These are phyloP conservation scores for Nephila pilipes DNA, from an alignment of 1,140 invertebrate species.

Conservation along the genomic window DNA sequence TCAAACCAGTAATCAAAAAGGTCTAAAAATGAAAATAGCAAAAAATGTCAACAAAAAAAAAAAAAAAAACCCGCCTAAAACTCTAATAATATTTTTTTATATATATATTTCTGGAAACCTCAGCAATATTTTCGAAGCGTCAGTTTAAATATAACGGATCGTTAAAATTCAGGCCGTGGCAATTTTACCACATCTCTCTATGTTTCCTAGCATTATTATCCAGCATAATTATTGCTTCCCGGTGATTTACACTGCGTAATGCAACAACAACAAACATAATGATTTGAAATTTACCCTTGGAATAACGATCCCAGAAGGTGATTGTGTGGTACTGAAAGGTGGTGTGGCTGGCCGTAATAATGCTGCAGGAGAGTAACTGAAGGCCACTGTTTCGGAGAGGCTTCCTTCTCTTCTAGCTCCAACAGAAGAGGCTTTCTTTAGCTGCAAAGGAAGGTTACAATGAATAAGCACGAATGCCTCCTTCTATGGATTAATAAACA, in stretches of 20 bases:
- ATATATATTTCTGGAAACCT: too few relatives aligned
- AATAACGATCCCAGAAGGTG: neutral
- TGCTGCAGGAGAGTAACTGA: constrained; percentile 68
- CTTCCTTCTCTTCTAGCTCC: constrained; percentile 66
- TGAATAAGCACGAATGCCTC: neutral
- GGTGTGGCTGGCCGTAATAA: constrained; percentile 68
- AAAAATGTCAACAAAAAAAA: too few relatives aligned
- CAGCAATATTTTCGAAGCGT: too few relatives aligned
- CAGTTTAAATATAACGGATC: too few relatives aligned
- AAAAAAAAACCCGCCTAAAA: too few relatives aligned
- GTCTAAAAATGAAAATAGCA: too few relatives aligned
- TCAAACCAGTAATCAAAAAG: too few relatives aligned
- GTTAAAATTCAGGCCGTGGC: too few relatives aligned
- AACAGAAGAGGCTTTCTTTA: constrained; percentile 56
- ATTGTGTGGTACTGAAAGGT: constrained; percentile 39
- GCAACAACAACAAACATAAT: neutral
- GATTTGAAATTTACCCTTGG: constrained; percentile 42
- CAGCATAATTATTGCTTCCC: neutral
- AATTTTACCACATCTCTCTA: neutral
- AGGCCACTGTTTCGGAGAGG: constrained; percentile 69
- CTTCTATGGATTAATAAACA: neutral
- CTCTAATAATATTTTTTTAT: too few relatives aligned
- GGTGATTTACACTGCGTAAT: neutral
- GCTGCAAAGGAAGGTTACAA: constrained; percentile 13
- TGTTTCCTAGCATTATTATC: neutral